Evolutionary conservation across 1,140 invertebrate genomes (phyloP), one percentile per base, ranked within the genome.

Genomic region (Octopus bimaculoides): DNA sequence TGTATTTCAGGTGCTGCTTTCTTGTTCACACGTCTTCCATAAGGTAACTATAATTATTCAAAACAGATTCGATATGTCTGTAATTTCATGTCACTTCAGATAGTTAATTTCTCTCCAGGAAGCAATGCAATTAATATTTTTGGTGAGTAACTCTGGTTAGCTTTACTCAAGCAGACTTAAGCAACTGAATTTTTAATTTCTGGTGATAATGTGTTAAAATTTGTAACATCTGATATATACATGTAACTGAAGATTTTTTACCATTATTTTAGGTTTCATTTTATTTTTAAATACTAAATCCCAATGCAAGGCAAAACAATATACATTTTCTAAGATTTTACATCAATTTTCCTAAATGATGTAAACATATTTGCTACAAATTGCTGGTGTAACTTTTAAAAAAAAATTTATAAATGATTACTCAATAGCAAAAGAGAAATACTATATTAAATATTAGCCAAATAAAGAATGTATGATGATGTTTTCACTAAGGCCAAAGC

Each of bases 11-110:
- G 89, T 89, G n/a, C 77, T 90, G 41, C 83, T 90, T 12, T 90
- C 89, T 1, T 90, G 89, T 81, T 87, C 88, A 2, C 89, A 90
- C 85, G 89, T 90, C 26, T 90, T 90, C 77, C 89, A 90, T 80
- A 86, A 84, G 83, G 89, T 89, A 83, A 84, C 83, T 80, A 61
- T 52, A 61, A 52, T 75, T 79, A 55, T 14, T 17, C 14, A 6
- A 26, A n/a, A n/a, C 17, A 66, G 61, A 66, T 41, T 41, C 3
- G 26, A 41, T 41, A 41, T 41, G 26, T 41, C 26, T 41, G 3
- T 41, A 41, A 41, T 41, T 41, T 41, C 26, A 41, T 14, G n/a
- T 66, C 17, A 74, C 41, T 5, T 9, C 14, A 75, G 61, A 52
- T 20, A 77, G 7, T 77, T 12, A 69, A 12, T 81, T 66, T 75